Evolutionary conservation across 2,113 vertebrate genomes (phyloP), one percentile per base, ranked within the genome.

Genomic region (Indicator indicator): DNA sequence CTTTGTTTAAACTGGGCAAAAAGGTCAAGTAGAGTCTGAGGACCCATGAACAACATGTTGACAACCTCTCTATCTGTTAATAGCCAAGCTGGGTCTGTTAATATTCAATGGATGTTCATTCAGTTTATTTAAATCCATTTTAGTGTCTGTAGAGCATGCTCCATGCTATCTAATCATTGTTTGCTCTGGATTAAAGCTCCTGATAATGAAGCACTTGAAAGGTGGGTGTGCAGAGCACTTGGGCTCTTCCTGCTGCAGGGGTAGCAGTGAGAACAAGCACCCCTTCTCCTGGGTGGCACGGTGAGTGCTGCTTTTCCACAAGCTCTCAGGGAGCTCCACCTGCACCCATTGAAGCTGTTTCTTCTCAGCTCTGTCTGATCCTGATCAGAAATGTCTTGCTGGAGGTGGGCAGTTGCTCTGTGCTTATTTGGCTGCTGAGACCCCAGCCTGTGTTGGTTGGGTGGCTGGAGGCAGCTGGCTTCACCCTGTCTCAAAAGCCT

Each of bases 131-230:
- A 97, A 97, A 96, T 89, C 88, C 65, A 69, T 89, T 81, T 94
- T 80, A 93, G 83, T 96, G 48, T 94, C 94, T 94, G 91, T 96
- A 89, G 85, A 96, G 91, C 82, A 58, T 87, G 93, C 80, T 83
- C 81, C 8, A 13, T 78, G 69, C 83, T 83, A 56, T 94, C 93
- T 95, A 95, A 96, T 95, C 73, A 60, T 91, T 96, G 89, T 96
- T 97, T 97, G 88, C 94, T 97, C 95, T 97, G 94, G 95, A 96
- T 97, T 97, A 93, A 75, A 90, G 83, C 85, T 76, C 42, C 33
- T 84, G 89, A 91, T 95, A 96, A 77, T 77, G 65, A 96, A 94
- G 76, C 55, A 65, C 89, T 95, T 95, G 28, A 88, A 81, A 90
- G 58, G 46, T 2, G 5, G 52, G 32, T 17, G 19, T 19, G 19